Evolutionary conservation across 53 echinoderm and acorn worm species (phyloP).

Genomic region (Echinarachnius parma): DNA sequence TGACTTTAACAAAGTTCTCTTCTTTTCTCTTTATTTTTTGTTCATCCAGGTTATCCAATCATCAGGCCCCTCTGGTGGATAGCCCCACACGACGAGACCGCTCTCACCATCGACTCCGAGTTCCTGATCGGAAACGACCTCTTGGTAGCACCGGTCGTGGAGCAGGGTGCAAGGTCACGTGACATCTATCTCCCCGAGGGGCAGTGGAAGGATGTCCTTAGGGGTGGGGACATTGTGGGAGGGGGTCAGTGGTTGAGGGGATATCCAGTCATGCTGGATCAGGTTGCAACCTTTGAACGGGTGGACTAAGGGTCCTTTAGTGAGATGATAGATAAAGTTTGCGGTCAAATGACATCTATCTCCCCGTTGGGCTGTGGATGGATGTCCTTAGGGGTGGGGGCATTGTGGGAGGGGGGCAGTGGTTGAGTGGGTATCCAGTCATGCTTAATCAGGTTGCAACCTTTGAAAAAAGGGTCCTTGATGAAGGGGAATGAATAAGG

Average conservation of each 20-base stretch:
- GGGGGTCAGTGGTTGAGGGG: constrained; percentile 61
- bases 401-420: constrained; percentile 34
- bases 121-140: constrained; percentile 68
- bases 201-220: constrained; percentile 57
- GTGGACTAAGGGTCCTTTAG: not conserved
- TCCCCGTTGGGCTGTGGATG: constrained; percentile 65
- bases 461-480: too few relatives aligned
- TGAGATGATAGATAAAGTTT: too few relatives aligned
- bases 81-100: constrained; percentile 50
- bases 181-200: constrained; percentile 78
- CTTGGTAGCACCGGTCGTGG: constrained; percentile 72
- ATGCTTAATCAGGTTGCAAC: constrained; percentile 68
- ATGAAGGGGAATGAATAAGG: too few relatives aligned
- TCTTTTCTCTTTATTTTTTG: not conserved
- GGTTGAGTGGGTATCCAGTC: constrained; percentile 61
- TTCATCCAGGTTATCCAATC: constrained; percentile 57
- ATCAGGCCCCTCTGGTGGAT: constrained; percentile 88
- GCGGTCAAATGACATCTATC: constrained; percentile 62
- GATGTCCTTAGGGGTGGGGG: constrained; percentile 39
- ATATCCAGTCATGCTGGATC: constrained; percentile 51
- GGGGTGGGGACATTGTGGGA: not conserved
- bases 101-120: constrained; percentile 60
- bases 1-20: too few relatives aligned
- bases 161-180: constrained; percentile 29
- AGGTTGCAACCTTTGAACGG: constrained; percentile 68